phyloP scores from a whole-genome alignment of 1,140 invertebrate genomes.

The Leptoteleia sp. region DNA sequence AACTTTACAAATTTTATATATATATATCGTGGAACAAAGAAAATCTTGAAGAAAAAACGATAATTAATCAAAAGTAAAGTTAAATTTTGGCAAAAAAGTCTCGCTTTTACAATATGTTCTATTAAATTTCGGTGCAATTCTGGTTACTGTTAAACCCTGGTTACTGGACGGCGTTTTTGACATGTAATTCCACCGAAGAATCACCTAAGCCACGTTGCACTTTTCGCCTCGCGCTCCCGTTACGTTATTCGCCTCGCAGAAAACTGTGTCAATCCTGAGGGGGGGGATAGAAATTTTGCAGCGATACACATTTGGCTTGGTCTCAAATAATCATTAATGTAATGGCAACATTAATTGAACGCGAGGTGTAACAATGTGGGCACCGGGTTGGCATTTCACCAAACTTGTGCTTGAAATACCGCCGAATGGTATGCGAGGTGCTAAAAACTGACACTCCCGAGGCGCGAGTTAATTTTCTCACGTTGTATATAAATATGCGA shows the following conservation, averaged over 20 bases:
- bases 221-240: neutral
- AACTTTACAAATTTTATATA: too few species aligned
- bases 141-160: too few species aligned
- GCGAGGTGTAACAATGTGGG: slow-evolving; percentile 55
- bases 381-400: slow-evolving; percentile 51
- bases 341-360: slow-evolving; percentile 60
- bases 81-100: too few species aligned
- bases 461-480: slow-evolving; percentile 56
- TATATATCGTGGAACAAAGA: too few species aligned
- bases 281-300: slow-evolving; percentile 29
- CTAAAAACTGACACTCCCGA: slow-evolving; percentile 49
- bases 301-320: slow-evolving; percentile 40
- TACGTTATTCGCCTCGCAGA: neutral
- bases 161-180: too few species aligned
- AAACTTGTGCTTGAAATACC: slow-evolving; percentile 59
- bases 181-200: too few species aligned
- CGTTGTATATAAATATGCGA: slow-evolving; percentile 47
- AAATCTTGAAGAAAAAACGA: too few species aligned
- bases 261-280: slow-evolving; percentile 22
- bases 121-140: too few species aligned
- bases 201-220: too few species aligned
- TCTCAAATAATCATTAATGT: slow-evolving; percentile 55
- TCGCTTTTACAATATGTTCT: too few species aligned
- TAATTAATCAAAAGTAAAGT: too few species aligned
- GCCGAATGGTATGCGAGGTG: slow-evolving; percentile 49